Evolutionary conservation across 2,797 vertebrate species (phyloP).

Genomic region (Psittacula derbiana): DNA sequence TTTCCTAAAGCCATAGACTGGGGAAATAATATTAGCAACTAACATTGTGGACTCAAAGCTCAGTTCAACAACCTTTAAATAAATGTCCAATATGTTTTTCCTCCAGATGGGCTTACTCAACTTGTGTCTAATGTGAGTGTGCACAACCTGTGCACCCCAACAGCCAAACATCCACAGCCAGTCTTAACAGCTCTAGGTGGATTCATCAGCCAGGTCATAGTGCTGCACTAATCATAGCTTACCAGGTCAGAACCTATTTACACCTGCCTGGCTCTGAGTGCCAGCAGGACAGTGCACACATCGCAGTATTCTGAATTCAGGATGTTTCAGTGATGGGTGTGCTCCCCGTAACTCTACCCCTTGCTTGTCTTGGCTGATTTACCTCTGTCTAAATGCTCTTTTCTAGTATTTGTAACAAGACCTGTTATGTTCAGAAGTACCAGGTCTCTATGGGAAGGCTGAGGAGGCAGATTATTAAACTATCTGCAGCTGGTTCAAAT

Average conservation of each 20-base stretch:
- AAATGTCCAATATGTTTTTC: background rate
- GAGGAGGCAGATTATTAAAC: background rate
- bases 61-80: slow-evolving; percentile 31
- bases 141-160: fast-evolving
- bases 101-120: background rate
- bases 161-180: background rate
- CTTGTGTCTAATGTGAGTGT: background rate
- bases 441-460: background rate
- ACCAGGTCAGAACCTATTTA: background rate
- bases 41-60: slow-evolving; percentile 14
- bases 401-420: background rate
- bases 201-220: background rate
- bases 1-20: slow-evolving; percentile 14
- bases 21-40: slow-evolving; percentile 53
- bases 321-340: background rate
- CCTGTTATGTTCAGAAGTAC: background rate
- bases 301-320: fast-evolving
- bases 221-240: background rate
- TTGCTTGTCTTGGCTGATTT: background rate
- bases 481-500: background rate
- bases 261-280: fast-evolving
- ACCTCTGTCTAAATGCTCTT: background rate
- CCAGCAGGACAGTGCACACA: background rate
- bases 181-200: background rate
- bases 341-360: background rate